Evolutionary conservation across 2,888 invertebrate genomes (phyloP).

Genomic region (Pristionchus mayeri): DNA sequence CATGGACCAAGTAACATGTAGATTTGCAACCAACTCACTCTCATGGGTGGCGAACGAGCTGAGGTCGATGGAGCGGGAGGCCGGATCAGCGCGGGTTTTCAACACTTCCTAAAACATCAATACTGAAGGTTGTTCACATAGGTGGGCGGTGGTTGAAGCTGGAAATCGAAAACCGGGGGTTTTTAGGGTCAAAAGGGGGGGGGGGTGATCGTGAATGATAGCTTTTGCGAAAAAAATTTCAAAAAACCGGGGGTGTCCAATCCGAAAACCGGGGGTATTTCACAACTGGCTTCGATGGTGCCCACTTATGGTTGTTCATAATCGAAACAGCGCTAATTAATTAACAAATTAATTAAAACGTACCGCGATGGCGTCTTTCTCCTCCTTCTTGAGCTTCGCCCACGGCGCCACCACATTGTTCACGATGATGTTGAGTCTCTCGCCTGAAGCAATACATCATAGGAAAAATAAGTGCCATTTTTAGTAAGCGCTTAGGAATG

Average conservation of each 20-base stretch:
- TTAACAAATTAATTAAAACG: constrained; percentile 22
- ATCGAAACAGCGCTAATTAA: constrained; percentile 27
- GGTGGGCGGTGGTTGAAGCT: no score
- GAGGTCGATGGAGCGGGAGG: constrained; percentile 66
- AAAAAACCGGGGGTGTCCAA: no score
- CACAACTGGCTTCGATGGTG: no score
- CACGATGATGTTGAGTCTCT: constrained; percentile 57
- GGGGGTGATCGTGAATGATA: no score
- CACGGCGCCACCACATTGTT: constrained; percentile 56
- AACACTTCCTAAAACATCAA: constrained; percentile 69
- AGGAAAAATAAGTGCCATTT: no score
- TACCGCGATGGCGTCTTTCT: constrained; percentile 54
- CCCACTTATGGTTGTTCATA: not conserved
- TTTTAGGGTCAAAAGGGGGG: no score
- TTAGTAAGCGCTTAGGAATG: no score
- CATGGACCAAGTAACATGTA: not conserved
- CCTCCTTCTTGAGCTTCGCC: constrained; percentile 53
- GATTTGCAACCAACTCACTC: constrained; percentile 40
- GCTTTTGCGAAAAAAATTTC: no score
- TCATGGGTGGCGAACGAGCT: constrained; percentile 66
- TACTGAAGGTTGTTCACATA: no score
- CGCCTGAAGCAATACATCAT: constrained; percentile 18
- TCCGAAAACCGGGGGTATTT: no score
- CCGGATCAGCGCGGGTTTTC: constrained; percentile 62
- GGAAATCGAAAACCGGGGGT: no score